These are phyloP conservation scores for Malurus splendens DNA, from an alignment of 2,797 vertebrate genomes.

Conservation along the genomic window DNA sequence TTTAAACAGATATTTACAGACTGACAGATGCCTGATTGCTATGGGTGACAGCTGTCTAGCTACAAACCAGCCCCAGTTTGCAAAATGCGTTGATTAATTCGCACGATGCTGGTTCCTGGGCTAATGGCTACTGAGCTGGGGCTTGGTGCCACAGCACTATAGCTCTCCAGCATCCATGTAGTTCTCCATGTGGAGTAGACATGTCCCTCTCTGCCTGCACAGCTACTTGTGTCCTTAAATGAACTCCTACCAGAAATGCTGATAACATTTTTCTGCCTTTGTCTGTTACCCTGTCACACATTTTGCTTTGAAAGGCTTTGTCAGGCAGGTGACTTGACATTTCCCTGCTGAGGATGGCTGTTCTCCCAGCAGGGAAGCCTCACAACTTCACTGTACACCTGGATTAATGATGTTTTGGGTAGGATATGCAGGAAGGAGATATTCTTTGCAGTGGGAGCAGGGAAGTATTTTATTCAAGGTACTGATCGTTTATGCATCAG, in stretches of 20 bases:
- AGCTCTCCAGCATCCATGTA: not conserved
- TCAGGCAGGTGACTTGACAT: not conserved
- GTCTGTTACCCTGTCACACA: not conserved
- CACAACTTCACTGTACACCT: not conserved
- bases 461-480: not conserved
- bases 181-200: not conserved
- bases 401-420: not conserved
- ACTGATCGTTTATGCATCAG: not conserved
- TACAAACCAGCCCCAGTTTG: not conserved
- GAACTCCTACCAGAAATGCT: not conserved
- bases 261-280: not conserved
- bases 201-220: not conserved
- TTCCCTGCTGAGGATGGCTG: not conserved
- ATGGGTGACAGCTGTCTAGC: not conserved
- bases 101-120: not conserved
- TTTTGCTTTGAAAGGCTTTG: not conserved
- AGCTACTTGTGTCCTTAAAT: not conserved
- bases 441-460: not conserved
- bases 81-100: not conserved
- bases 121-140: not conserved
- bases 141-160: rapidly evolving
- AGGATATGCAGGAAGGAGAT: not conserved
- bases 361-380: not conserved
- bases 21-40: not conserved
- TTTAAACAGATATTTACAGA: not conserved